Percentiles rank a stretch among this genome's conserved stretches.
These are phyloP conservation scores for Drosophila lini DNA, from an alignment of 1,140 invertebrate genomes.

Conservation along the genomic window DNA sequence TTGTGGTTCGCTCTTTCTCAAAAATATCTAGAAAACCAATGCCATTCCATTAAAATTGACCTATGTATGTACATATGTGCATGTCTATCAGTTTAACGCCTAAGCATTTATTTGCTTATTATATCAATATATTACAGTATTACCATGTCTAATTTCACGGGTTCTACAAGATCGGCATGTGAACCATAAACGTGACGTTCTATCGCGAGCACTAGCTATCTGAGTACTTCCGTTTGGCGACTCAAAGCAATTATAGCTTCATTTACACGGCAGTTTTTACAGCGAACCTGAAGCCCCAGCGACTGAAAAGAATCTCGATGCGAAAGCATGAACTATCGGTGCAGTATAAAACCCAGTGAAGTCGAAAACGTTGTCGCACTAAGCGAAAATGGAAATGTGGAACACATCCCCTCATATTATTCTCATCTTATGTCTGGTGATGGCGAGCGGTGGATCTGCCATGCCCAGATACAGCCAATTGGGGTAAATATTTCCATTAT, in stretches of 20 bases:
- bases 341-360: conserved; percentile 58
- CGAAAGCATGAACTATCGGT: conserved; percentile 8
- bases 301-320: conserved; percentile 29
- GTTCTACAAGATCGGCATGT: conserved; percentile 7
- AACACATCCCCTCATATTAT: conserved; percentile 21
- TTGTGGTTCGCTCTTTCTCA: not conserved
- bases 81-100: not conserved
- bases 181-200: conserved; percentile 44
- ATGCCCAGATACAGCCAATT: conserved; percentile 51
- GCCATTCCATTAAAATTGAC: not conserved
- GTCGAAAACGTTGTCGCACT: conserved; percentile 43
- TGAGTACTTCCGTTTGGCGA: conserved; percentile 50
- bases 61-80: not conserved
- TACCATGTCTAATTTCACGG: not conserved
- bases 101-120: not conserved
- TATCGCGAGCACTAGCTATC: conserved; percentile 47
- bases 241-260: conserved; percentile 45
- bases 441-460: conserved; percentile 17
- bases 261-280: conserved; percentile 55
- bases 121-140: not conserved
- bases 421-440: conserved; percentile 23
- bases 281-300: conserved; percentile 46
- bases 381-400: conserved; percentile 49
- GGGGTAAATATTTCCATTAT: conserved; percentile 31
- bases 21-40: not conserved